phyloP scores from a whole-genome alignment of 2,797 vertebrate genomes.

The Tachyglossus aculeatus region DNA sequence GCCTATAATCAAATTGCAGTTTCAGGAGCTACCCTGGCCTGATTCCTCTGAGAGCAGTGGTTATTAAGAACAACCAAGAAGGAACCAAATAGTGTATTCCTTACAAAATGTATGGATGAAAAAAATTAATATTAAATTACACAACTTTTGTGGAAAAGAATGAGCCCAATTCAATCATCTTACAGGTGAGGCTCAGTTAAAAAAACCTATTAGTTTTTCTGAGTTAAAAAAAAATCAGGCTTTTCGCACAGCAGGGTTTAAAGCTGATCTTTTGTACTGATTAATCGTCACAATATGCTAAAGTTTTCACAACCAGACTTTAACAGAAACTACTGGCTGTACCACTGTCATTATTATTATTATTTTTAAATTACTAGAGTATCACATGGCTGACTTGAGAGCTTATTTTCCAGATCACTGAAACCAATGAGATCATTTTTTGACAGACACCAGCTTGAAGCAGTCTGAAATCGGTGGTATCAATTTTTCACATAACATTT shows the following conservation, averaged over 20 bases:
- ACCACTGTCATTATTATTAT: background rate
- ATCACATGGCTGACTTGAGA: constrained; percentile 68
- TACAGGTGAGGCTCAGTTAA: constrained; percentile 2
- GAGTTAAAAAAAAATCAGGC: background rate
- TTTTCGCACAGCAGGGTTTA: background rate
- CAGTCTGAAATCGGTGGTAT: constrained; percentile 38
- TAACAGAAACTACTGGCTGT: constrained; percentile 18
- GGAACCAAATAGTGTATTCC: too few species aligned
- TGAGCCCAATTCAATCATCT: too few species aligned
- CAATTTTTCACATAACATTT: constrained; percentile 38
- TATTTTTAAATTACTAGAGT: constrained; percentile 68
- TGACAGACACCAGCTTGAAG: constrained; percentile 33
- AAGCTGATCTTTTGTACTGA: constrained; percentile 9
- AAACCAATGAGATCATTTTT: constrained; percentile 64
- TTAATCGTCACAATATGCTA: constrained; percentile 31
- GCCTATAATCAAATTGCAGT: too few species aligned
- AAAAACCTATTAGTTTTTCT: constrained; percentile 30
- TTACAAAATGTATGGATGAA: too few species aligned
- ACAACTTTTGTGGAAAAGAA: too few species aligned
- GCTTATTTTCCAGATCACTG: constrained; percentile 83
- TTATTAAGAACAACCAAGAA: too few species aligned
- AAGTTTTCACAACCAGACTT: constrained; percentile 22
- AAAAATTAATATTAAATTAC: too few species aligned
- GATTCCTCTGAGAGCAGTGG: too few species aligned
- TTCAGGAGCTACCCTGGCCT: too few species aligned